phyloP scores from a whole-genome alignment of 2,888 invertebrate genomes.

The Tenthredo notha region DNA sequence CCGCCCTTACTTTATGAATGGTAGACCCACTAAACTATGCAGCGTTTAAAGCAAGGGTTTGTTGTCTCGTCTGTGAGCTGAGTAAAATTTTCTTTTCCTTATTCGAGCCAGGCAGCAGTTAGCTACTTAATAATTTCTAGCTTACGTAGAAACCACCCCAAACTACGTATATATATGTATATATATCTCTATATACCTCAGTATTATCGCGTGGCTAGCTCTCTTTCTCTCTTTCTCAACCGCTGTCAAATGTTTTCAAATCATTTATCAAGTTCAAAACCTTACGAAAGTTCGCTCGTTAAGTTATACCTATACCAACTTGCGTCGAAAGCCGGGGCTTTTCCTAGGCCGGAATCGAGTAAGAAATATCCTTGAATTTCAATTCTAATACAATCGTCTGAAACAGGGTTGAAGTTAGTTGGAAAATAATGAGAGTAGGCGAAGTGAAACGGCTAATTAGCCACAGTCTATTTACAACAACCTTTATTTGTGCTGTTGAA shows the following conservation, averaged over 20 bases:
- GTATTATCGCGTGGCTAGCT: slow-evolving; percentile 20
- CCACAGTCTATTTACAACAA: background rate
- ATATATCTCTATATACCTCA: background rate
- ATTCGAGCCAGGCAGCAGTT: background rate
- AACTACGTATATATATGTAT: background rate
- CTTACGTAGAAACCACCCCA: background rate
- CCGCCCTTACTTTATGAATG: slow-evolving; percentile 54
- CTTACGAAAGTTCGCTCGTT: slow-evolving; percentile 32
- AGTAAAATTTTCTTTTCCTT: slow-evolving; percentile 34
- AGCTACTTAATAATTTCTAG: slow-evolving; percentile 41
- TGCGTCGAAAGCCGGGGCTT: background rate
- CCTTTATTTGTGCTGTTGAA: background rate
- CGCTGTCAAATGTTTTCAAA: slow-evolving; percentile 27
- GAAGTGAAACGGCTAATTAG: background rate
- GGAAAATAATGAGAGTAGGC: slow-evolving; percentile 14
- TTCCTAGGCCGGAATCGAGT: background rate
- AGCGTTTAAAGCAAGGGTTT: slow-evolving; percentile 32
- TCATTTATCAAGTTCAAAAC: slow-evolving; percentile 27
- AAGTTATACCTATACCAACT: background rate
- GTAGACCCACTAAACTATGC: slow-evolving; percentile 50
- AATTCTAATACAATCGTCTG: slow-evolving; percentile 2
- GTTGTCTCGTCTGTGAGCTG: slow-evolving; percentile 19
- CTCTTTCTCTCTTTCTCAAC: background rate
- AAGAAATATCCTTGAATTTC: slow-evolving; percentile 14
- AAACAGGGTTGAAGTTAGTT: background rate